These are phyloP conservation scores for Corythornis vintsioides DNA, from an alignment of 2,113 vertebrate genomes.

Conservation along the genomic window DNA sequence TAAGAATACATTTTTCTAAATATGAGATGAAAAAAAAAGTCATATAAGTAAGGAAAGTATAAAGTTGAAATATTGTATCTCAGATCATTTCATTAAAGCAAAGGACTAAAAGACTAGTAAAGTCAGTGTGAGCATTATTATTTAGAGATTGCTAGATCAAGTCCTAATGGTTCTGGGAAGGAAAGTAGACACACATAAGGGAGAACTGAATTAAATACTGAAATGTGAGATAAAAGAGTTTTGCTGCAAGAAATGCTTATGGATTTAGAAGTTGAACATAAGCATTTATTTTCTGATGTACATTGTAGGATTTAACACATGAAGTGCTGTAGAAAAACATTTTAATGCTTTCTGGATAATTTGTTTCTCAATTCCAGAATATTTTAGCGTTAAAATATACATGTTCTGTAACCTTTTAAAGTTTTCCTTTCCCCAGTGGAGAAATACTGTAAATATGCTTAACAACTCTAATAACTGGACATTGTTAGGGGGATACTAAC, in stretches of 20 bases:
- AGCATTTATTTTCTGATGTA: conserved; percentile 21
- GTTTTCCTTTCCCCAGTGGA: conserved; percentile 32
- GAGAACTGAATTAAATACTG: neutral
- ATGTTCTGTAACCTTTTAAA: conserved; percentile 29
- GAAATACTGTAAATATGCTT: conserved; percentile 62
- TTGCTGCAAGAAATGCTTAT: neutral
- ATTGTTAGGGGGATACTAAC: conserved; percentile 67
- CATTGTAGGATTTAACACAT: neutral
- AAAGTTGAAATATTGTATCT: neutral
- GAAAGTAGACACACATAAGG: neutral
- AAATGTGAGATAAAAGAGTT: neutral
- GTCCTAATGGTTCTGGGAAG: neutral
- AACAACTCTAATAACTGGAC: conserved; percentile 73
- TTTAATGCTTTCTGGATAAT: conserved; percentile 18
- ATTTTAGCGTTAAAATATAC: conserved; percentile 25
- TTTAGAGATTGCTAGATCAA: neutral
- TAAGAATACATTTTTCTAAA: neutral
- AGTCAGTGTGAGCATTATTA: neutral
- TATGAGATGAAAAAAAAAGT: neutral
- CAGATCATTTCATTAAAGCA: neutral
- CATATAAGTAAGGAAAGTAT: neutral
- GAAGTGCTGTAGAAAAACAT: neutral
- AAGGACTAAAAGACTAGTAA: neutral
- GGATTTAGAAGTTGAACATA: neutral
- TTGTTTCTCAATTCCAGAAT: conserved; percentile 19